Evolutionary conservation across 2,797 vertebrate species (phyloP), one percentile per base, ranked within the genome.

Genomic region (Chromobotia macracanthus): DNA sequence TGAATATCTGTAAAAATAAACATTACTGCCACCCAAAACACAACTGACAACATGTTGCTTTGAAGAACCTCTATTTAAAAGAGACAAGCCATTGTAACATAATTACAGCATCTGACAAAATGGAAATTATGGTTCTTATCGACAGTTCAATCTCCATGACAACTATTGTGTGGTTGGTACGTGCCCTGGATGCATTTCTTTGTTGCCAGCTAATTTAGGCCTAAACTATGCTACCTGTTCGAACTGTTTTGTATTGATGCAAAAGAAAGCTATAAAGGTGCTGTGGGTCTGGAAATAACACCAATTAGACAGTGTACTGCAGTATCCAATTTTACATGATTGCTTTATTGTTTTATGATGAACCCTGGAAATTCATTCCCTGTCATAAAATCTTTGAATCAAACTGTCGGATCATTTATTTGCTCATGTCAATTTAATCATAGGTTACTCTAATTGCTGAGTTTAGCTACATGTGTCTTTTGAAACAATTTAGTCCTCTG

Each of bases 231-330:
- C 28, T 56, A 0, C 15, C 3, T 48, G 18, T 53, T 71, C 41
- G 56, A 63, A 41, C 13, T 51, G 13, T n/a, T n/a, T n/a, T n/a
- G 41, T 25, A 77, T 77, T 77, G 11, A 28, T 35, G n/a, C 3
- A 23, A 61, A 38, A 63, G 23, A 25, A n/a, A 13, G 10, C 38
- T 77, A 18, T 19, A 0, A 38, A 44, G 23, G 50, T 46, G 73
- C 46, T 21, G 18, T 60, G n/a, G 65, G 55, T 58, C 70, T 51
- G 63, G 28, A 63, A 78, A 78, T 53, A 25, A 71, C 25, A 60
- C 25, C 60, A 15, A 60, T 77, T 68, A 69, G 38, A 68, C 38
- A 12, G 64, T 9, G 11, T 7, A 58, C 18, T 68, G 48, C 5
- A 18, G 50, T 23, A 18, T 53, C 51, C 2, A 46, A 15, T 58